These are phyloP conservation scores for Sthenelais limicola DNA, from an alignment of 2,888 invertebrate species.

Conservation along the genomic window DNA sequence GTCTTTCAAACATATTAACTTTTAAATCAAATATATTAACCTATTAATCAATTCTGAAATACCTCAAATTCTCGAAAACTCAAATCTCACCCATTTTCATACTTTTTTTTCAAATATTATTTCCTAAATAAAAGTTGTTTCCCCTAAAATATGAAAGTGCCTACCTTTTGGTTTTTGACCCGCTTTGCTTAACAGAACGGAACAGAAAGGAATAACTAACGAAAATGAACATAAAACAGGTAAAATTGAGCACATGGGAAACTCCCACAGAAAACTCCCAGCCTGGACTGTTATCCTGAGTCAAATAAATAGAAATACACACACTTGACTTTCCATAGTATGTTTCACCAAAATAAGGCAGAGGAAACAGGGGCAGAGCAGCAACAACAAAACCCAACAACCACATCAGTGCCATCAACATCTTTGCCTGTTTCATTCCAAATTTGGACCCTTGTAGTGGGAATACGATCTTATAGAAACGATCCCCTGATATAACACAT, in stretches of 20 bases:
- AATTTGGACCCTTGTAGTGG: conserved; percentile 32
- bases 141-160: too few species aligned
- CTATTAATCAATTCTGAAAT: too few species aligned
- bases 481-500: neutral
- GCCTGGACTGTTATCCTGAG: neutral
- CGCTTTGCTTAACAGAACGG: neutral
- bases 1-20: too few species aligned
- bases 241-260: neutral
- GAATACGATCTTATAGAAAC: neutral
- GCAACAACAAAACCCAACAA: conserved; percentile 57
- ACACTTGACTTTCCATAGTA: neutral
- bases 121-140: too few species aligned
- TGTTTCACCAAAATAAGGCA: conserved; percentile 57
- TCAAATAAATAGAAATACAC: neutral
- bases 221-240: neutral
- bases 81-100: too few species aligned
- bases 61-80: too few species aligned
- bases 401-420: conserved; percentile 58
- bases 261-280: neutral
- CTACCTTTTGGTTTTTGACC: too few species aligned
- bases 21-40: too few species aligned
- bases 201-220: neutral
- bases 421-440: conserved; percentile 56
- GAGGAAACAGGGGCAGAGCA: conserved; percentile 61
- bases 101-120: too few species aligned